Conservation (phyloP, 1,140 invertebrate genomes). For the Yoshiicerus persimilis region DNA sequence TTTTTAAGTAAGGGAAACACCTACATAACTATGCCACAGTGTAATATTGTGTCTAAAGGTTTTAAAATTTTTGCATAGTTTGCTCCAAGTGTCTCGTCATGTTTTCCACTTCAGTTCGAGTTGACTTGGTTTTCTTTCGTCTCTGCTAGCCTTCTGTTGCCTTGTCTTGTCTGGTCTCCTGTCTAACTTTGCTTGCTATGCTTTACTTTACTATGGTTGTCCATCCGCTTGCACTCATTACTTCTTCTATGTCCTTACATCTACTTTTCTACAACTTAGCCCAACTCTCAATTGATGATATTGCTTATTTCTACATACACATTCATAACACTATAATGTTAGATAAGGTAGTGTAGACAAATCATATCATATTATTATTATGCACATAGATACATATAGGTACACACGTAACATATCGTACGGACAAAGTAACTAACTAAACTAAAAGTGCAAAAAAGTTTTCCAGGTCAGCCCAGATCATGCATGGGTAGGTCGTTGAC, state of each 20-base stretch:
- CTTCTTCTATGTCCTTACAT: background rate
- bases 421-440: background rate
- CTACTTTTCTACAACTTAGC: background rate
- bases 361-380: slow-evolving; percentile 11
- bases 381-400: background rate
- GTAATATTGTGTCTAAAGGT: background rate
- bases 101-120: background rate
- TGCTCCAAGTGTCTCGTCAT: slow-evolving; percentile 2
- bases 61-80: background rate
- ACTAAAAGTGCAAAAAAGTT: slow-evolving; percentile 20
- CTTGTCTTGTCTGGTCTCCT: background rate
- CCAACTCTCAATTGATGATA: background rate
- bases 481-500: slow-evolving; percentile 22
- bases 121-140: background rate
- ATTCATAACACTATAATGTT: background rate
- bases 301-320: background rate
- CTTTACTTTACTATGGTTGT: background rate
- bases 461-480: slow-evolving; percentile 27
- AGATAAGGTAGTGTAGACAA: background rate
- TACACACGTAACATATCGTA: background rate
- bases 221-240: slow-evolving; percentile 17
- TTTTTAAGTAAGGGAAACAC: background rate
- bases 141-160: background rate
- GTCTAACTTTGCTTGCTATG: background rate
- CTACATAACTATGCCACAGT: background rate